Evolutionary conservation across 2,888 invertebrate genomes (phyloP), one percentile per base, ranked within the genome.

Genomic region (Pyrgus malvae): DNA sequence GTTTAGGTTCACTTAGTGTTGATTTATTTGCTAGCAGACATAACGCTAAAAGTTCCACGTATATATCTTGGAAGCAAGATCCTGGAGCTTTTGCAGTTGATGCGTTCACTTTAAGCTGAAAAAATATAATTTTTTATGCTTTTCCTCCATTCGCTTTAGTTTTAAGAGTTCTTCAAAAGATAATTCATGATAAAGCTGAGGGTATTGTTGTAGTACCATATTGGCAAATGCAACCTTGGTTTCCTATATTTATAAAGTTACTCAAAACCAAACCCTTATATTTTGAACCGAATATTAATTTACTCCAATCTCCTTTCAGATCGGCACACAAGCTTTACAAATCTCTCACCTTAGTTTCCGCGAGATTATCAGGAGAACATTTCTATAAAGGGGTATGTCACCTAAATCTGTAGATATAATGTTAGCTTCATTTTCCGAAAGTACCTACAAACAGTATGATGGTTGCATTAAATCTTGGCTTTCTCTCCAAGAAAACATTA

Each of bases 191-290:
- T 1, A 51, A 55, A 31, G 55, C 56, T 2, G 25, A n/a, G 5
- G 57, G 60, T 2, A 66, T 67, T 16, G 3, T 67, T n/a, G 41
- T 61, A 2, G 51, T 59, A 8, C 59, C 59, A 8, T 48, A 42
- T n/a, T 58, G 58, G 59, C 57, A 55, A 1, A 41, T 57, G 0
- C 57, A 61, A 17, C 50, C 42, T 0, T 50, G 42, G 50, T 50
- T 41, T 11, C 50, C 50, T 3, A 1, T 50, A 5, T 50, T 50
- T 25, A 7, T 35, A 42, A 41, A 31, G 1, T 7, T 50, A 12
- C 8, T 50, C 0, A 5, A 3, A 3, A 42, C 50, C 0, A 3
- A 50, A 0, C 23, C 35, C 2, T n/a, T 50, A 0, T 42, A 21
- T 19, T 50, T 50, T 35, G 12, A 50, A 17, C 50, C 42, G 0